Percentiles rank a stretch among this genome's conserved stretches.
Evolutionary conservation across 2,113 vertebrate genomes (phyloP).

Genomic region (Hyperoodon ampullatus): DNA sequence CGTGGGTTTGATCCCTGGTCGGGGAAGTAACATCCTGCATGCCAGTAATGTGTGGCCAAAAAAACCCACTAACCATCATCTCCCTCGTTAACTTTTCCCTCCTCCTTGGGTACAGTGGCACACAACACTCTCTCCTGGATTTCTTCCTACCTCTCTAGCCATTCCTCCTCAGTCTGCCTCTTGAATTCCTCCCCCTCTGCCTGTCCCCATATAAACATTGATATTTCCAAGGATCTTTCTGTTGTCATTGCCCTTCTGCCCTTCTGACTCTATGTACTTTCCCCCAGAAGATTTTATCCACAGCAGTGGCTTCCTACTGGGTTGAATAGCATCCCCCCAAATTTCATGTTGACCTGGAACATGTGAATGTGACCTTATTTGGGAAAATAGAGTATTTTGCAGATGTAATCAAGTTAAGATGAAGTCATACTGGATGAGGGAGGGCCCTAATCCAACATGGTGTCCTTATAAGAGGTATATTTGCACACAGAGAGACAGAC

Average conservation of each 20-base stretch:
- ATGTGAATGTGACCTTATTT: not conserved
- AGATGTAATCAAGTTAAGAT: not conserved
- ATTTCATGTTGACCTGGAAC: not conserved
- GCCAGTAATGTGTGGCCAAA: no score
- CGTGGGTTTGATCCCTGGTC: no score
- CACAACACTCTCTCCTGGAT: not conserved
- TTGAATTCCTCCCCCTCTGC: slow-evolving; percentile 14
- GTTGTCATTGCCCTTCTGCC: slow-evolving; percentile 6
- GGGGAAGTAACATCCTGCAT: no score
- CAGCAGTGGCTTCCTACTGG: not conserved
- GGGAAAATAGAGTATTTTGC: not conserved
- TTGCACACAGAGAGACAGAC: not conserved
- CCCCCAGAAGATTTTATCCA: not conserved
- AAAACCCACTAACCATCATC: not conserved
- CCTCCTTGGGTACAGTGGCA: not conserved
- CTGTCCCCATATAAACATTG: not conserved
- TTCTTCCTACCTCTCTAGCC: not conserved
- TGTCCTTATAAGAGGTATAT: not conserved
- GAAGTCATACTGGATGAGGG: not conserved
- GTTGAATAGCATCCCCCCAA: not conserved
- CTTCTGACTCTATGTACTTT: not conserved
- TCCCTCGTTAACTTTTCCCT: not conserved
- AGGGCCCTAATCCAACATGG: not conserved
- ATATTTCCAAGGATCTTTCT: not conserved
- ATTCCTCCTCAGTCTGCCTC: not conserved